Evolutionary conservation across 2,797 vertebrate genomes (phyloP).

Genomic region (Takifugu ocellatus): DNA sequence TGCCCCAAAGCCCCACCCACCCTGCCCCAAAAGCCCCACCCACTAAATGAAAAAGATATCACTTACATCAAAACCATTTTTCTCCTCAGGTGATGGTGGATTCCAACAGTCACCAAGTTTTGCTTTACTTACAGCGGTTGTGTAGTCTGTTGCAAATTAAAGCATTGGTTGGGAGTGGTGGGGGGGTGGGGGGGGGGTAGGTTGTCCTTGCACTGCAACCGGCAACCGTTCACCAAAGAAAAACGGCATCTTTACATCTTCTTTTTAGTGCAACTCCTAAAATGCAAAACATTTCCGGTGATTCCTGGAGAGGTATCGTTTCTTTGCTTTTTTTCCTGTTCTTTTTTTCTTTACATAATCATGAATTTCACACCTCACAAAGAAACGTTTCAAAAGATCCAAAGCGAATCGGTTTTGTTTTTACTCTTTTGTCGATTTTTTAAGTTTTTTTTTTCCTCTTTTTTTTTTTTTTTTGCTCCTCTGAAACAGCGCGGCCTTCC

Average conservation of each 20-base stretch:
- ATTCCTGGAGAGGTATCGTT: slow-evolving; percentile 77
- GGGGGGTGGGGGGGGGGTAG: slow-evolving; percentile 13
- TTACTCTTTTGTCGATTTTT: slow-evolving; percentile 61
- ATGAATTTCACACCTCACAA: slow-evolving; percentile 65
- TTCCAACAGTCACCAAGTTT: slow-evolving; percentile 80
- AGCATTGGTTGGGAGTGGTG: slow-evolving; percentile 67
- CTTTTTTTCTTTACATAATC: slow-evolving; percentile 45
- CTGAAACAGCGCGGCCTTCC: slow-evolving; percentile 74
- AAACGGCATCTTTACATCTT: slow-evolving; percentile 79
- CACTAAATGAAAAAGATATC: slow-evolving; percentile 76
- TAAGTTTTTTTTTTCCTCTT: slow-evolving; percentile 38
- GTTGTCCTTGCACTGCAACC: slow-evolving; percentile 76
- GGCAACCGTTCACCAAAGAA: slow-evolving; percentile 52
- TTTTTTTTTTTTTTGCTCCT: slow-evolving; percentile 63
- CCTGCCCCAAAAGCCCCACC: slow-evolving; percentile 7
- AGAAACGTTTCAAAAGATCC: slow-evolving; percentile 71
- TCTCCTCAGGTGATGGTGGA: slow-evolving; percentile 79
- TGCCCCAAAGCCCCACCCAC: slow-evolving; percentile 35
- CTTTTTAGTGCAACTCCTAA: slow-evolving; percentile 84
- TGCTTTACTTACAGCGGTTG: slow-evolving; percentile 81
- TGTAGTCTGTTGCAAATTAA: slow-evolving; percentile 83
- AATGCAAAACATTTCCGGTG: slow-evolving; percentile 80
- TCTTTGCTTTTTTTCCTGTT: slow-evolving; percentile 56
- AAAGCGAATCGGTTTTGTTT: slow-evolving; percentile 68
- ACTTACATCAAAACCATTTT: slow-evolving; percentile 84